Conservation (phyloP, 2,888 invertebrate genomes). For the Macaria notata region DNA sequence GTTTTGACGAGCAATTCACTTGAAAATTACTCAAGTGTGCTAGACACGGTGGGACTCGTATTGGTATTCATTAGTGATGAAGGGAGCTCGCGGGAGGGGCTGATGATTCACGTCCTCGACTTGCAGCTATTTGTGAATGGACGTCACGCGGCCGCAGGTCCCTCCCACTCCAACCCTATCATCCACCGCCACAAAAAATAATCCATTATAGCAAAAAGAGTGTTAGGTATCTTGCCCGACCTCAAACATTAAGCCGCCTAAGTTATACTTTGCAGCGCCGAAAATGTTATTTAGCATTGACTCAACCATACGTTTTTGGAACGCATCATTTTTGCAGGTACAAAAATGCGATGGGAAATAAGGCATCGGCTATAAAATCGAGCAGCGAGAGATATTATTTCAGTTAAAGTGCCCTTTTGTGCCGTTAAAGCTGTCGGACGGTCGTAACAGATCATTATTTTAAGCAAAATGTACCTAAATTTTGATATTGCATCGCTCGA, state of each 20-base stretch:
- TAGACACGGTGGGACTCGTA: conserved; percentile 11
- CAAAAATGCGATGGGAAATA: conserved; percentile 51
- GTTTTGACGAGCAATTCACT: conserved; percentile 18
- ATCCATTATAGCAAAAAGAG: conserved; percentile 51
- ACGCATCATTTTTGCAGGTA: conserved; percentile 57
- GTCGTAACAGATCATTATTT: conserved; percentile 45
- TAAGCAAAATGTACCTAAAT: conserved; percentile 45
- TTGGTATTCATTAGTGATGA: conserved; percentile 36
- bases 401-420: conserved; percentile 44
- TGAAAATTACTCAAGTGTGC: conserved; percentile 20
- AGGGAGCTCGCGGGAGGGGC: conserved; percentile 33
- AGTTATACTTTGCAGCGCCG: conserved; percentile 54
- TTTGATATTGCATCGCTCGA: conserved; percentile 45
- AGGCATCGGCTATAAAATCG: conserved; percentile 49
- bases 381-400: conserved; percentile 53
- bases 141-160: conserved; percentile 45
- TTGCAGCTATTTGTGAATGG: conserved; percentile 57
- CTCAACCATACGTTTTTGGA: conserved; percentile 53
- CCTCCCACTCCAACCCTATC: conserved; percentile 48
- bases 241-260: conserved; percentile 52
- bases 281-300: conserved; percentile 51
- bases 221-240: conserved; percentile 45
- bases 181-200: conserved; percentile 57
- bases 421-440: conserved; percentile 45
- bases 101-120: conserved; percentile 52